Evolutionary conservation across 2,113 vertebrate genomes (phyloP), one percentile per base, ranked within the genome.

Genomic region (Atherinomorus stipes): DNA sequence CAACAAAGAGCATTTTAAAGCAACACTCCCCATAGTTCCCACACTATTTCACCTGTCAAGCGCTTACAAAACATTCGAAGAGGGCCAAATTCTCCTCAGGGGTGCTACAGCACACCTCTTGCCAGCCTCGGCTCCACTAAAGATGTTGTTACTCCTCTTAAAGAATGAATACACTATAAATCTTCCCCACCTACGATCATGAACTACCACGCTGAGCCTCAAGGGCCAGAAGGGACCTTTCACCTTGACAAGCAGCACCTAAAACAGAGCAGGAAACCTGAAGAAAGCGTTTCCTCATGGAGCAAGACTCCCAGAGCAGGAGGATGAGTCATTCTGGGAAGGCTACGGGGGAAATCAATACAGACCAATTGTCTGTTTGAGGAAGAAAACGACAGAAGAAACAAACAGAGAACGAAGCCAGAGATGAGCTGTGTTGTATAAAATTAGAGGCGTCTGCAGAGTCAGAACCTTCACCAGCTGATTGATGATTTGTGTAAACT

Each of bases 21-120:
- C 80, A 87, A 80, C 87, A 79, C 87, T 93, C 90, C 76, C 84
- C 4, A 65, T 81, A 83, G 92, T 94, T 95, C 94, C 93, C 93
- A 94, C 94, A 94, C 90, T 94, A 94, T 93, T 94, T 94, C 93
- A 94, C 93, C 93, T 94, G 93, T 94, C 94, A 94, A 90, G 89
- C 61, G 76, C 85, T 90, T 84, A 89, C 88, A 89, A 89, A 90
- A 88, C 85, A 85, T 63, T 75, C 7, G 26, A 64, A 58, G 74
- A 84, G 74, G 78, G 83, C 83, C 86, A 86, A 88, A 74, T 37
- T 62, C 82, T 87, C 83, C 86, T 88, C 81, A 64, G 87, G 79
- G 85, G 85, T 80, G 74, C 85, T 83, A 71, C 78, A 57, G 84
- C 80, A 77, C 87, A 92, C 91, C 91, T 93, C 92, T 89, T 91